Base-by-base conservation (phyloP, 2,797 vertebrate genomes). In the Mareca penelope region DNA sequence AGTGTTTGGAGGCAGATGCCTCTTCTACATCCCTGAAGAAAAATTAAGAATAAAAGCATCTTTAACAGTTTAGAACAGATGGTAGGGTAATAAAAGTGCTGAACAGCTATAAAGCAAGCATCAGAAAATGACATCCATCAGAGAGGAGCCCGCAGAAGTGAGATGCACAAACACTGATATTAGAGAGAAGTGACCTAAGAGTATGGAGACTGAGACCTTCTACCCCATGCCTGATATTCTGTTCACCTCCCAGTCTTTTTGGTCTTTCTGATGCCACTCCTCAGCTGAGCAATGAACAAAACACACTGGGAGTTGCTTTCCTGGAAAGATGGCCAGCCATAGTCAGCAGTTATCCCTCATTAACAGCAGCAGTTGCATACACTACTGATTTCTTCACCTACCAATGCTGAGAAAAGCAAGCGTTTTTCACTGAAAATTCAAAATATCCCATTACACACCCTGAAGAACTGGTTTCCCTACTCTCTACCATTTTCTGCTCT, bases 21-120 rank as follows among this genome's bases (percentile, higher is more conserved):
- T 94, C n/a, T 52, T 87, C 57, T 79, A 79, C 63, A 71, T 92
- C 68, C 65, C 81, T 70, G 60, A 83, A 89, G 90, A 90, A 85
- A 88, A 79, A 78, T 35, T 53, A 63, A 85, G 75, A 69, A 85
- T 73, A 50, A 82, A 94, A 87, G 75, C 35, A 52, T 46, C 90
- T 80, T 88, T 31, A 52, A 72, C 64, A 55, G 57, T 80, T 71
- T 70, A 81, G 72, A 89, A 59, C 91, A 96, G 93, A 93, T 83
- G 94, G 95, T 37, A 59, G 48, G 60, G 78, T 14, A 71, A 85
- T 88, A 75, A 85, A 96, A 86, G 29, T 77, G 26, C 69, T 68
- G 50, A 95, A 72, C 33, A 83, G 57, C 29, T 33, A 59, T 65
- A 91, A 92, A 94, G 50, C 40, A 80, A 79, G 72, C 31, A 2